A percentile compares a stretch with the other conserved stretches of the same genome.
These are phyloP conservation scores for Drosophila biarmipes DNA, from an alignment of 1,140 invertebrate species.

Conservation along the genomic window DNA sequence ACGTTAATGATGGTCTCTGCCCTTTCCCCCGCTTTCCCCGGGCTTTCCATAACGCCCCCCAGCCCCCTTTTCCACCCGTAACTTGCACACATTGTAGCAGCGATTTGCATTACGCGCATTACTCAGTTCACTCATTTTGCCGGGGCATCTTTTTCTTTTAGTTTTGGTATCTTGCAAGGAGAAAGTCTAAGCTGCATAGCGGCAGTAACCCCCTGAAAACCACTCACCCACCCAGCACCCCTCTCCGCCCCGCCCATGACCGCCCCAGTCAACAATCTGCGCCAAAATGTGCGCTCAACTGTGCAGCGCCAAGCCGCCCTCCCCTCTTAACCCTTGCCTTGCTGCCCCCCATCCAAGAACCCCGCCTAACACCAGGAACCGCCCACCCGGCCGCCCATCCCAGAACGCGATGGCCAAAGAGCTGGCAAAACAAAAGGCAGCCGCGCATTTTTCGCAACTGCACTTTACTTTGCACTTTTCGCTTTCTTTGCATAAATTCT, in stretches of 20 bases:
- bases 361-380: neutral
- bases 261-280: constrained; percentile 69
- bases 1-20: constrained; percentile 69
- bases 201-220: neutral
- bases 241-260: neutral
- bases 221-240: neutral
- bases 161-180: constrained; percentile 56
- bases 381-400: neutral
- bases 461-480: constrained; percentile 82
- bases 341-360: neutral
- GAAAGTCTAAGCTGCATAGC: constrained; percentile 40
- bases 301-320: constrained; percentile 15
- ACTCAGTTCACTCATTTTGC: constrained; percentile 64
- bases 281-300: constrained; percentile 78
- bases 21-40: constrained; percentile 2
- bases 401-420: constrained; percentile 25
- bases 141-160: constrained; percentile 25
- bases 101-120: constrained; percentile 78
- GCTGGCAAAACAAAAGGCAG: constrained; percentile 75
- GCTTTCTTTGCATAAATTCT: constrained; percentile 82
- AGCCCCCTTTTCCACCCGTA: neutral
- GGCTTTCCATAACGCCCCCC: neutral
- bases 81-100: constrained; percentile 70
- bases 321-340: constrained; percentile 9
- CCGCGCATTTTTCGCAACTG: constrained; percentile 68